Base-by-base conservation (phyloP, 2,888 invertebrate genomes). In the Lypha dubia region DNA sequence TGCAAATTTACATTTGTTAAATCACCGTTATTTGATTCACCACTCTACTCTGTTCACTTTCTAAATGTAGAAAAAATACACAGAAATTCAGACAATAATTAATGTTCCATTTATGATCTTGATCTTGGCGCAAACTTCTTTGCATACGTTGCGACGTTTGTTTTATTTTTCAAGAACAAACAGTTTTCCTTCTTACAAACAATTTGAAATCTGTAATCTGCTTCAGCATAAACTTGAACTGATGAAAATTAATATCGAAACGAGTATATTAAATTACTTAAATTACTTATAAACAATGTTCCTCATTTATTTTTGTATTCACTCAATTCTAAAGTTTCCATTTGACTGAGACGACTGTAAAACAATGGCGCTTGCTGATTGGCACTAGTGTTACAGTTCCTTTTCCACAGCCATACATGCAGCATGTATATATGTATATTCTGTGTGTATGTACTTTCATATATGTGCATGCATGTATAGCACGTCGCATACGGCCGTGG, bases 191-290 rank as follows among this genome's bases (percentile, higher is more conserved):
- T 15, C 49, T 49, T 60, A 60, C 28, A 60, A 77, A 38, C 56
- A 20, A 68, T 49, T 60, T 46, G 17, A 65, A 63, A 63, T 17
- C 28, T 28, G 53, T 11, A 38, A 11, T 32, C 13, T 53, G 28
- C 22, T 63, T 28, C 58, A 41, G 22, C 73, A 60, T 70, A 46
- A 82, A 82, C 75, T 75, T 70, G 56, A 70, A 65, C 28, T 49
- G 38, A 71, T 60, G 81, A 63, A 82, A 82, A 63, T 70, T 76
- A 65, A 82, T 82, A 76, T 63, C 17, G 24, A 58, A 76, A 58
- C 63, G 46, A 49, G 63, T 71, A 49, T 75, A 82, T 82, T 76
- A 63, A 82, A 82, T 82, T 76, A 70, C 81, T 60, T 53, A 51
- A n/a, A 22, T 62, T 35, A 74, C 22, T 74, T n/a, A n/a, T n/a